These are phyloP conservation scores for Orthonychiurus folsomi DNA, from an alignment of 2,888 invertebrate genomes.

Conservation along the genomic window DNA sequence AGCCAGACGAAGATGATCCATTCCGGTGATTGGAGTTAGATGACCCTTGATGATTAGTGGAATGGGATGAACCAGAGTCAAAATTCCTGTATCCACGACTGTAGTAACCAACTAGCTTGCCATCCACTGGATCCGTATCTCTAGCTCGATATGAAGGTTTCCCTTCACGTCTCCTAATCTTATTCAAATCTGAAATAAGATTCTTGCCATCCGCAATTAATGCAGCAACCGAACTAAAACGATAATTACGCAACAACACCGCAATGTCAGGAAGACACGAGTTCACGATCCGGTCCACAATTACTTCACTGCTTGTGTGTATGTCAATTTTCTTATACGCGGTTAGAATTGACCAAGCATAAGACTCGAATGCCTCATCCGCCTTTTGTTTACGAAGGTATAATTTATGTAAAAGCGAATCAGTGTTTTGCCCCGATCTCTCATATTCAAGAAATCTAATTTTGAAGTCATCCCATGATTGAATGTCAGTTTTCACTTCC, in stretches of 20 bases:
- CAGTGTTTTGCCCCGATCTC: no score
- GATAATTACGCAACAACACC: not conserved
- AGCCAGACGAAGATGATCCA: not conserved
- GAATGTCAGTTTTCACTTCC: no score
- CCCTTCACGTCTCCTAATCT: not conserved
- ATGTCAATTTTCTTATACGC: not conserved
- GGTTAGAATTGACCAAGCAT: not conserved
- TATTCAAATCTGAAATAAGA: constrained; percentile 6
- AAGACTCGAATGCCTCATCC: not conserved
- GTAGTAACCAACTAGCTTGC: no score
- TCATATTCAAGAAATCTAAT: no score
- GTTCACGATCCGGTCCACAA: constrained; percentile 14
- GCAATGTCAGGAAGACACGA: constrained; percentile 13
- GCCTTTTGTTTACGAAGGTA: not conserved
- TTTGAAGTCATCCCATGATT: no score
- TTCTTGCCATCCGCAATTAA: constrained; percentile 8
- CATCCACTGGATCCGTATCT: constrained; percentile 4
- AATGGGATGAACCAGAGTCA: not conserved
- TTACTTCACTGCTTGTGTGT: not conserved
- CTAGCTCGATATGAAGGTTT: constrained; percentile 9
- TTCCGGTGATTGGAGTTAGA: not conserved
- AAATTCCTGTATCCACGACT: not conserved
- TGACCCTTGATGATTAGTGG: not conserved
- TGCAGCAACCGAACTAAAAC: constrained; percentile 1
- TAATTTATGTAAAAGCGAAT: not conserved